Base-by-base conservation (phyloP, 2,113 vertebrate genomes). In the Opisthocomus hoazin region DNA sequence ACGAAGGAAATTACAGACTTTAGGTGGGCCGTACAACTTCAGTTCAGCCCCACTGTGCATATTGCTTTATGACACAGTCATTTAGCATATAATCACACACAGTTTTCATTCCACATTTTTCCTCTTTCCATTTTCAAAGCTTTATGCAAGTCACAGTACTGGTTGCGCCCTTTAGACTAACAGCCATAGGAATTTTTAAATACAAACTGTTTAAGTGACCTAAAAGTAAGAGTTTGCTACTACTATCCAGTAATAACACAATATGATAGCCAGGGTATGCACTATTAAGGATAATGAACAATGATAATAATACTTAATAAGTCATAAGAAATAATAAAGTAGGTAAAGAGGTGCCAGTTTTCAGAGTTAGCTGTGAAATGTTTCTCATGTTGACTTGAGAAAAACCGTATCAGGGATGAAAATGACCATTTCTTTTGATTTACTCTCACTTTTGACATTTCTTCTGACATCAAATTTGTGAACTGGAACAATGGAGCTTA, bases 301-400 rank as follows among this genome's bases (percentile, higher is more conserved):
- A 85, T 93, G 29, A 94, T 91, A 95, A 96, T 87, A 93, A 94
- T 69, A 37, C 78, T 90, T 95, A 96, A 83, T 85, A 91, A 94
- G 84, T 95, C 91, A 94, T 66, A 85, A 89, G 92, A 92, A 96
- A 95, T 94, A 91, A 94, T 94, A 86, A 95, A 94, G 74, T 73
- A 69, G 94, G 75, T 69, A 91, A 93, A 75, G 89, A 91, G 84
- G 84, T 96, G 84, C 50, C 87, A 87, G 84, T 93, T 96, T 91
- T 91, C 93, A 94, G 73, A 85, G 74, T 90, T 85, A 97, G 74
- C 87, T 84, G 66, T 89, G 90, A 89, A 87, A 89, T 87, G 87
- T 83, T 95, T 96, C 95, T 87, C 61, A 26, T 85, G 74, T 60
- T 73, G 86, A 83, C 53, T 77, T 84, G 73, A 92, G 89, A 79